Conservation (phyloP, 2,113 vertebrate species). For the Microcebus lehilahytsara region DNA sequence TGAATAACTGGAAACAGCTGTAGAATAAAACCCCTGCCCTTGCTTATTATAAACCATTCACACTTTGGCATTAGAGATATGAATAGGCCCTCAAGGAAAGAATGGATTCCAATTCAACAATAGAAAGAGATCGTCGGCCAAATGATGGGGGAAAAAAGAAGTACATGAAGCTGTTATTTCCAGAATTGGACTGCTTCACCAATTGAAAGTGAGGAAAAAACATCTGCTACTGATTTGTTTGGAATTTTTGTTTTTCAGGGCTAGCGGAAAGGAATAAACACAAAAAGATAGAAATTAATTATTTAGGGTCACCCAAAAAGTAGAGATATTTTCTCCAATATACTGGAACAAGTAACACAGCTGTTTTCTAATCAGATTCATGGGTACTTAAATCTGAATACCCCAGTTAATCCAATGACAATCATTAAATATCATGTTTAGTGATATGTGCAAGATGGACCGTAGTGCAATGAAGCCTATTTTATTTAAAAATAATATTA, state of each 20-base stretch:
- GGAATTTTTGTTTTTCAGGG: neutral
- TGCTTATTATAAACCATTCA: slow-evolving; percentile 45
- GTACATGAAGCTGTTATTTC: neutral
- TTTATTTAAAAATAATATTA: neutral
- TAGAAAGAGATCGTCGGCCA: neutral
- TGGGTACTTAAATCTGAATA: neutral
- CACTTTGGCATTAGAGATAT: neutral
- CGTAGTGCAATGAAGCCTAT: neutral
- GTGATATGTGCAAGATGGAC: neutral
- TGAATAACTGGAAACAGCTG: slow-evolving; percentile 18
- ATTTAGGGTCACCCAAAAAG: neutral
- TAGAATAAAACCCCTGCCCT: neutral
- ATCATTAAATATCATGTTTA: neutral
- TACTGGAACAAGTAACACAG: neutral
- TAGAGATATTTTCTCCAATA: neutral
- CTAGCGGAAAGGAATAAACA: neutral
- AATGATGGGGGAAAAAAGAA: neutral
- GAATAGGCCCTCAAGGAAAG: slow-evolving; percentile 35
- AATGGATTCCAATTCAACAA: slow-evolving; percentile 28
- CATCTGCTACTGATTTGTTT: neutral
- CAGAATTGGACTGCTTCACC: neutral
- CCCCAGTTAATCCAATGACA: neutral
- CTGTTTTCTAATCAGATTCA: neutral
- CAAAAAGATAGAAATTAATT: neutral
- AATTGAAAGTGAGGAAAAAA: neutral